phyloP scores from a whole-genome alignment of 2,797 vertebrate species.

The Xiphophorus birchmanni region DNA sequence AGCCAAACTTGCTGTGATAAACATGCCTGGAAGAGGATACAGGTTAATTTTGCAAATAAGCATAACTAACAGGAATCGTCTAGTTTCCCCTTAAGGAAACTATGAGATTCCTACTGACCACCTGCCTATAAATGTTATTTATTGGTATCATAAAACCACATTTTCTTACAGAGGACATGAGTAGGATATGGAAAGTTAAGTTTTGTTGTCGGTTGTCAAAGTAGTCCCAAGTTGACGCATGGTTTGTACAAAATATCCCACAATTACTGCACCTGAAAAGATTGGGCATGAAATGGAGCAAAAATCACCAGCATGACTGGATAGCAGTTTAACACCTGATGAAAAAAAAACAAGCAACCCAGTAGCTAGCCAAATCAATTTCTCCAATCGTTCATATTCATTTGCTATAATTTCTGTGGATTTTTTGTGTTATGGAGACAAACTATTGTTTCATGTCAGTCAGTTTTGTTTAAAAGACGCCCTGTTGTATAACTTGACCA shows the following conservation, averaged over 20 bases:
- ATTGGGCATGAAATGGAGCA: not conserved
- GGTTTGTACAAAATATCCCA: not conserved
- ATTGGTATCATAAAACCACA: not conserved
- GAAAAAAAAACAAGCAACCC: not conserved
- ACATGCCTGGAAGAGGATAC: not conserved
- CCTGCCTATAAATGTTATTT: not conserved
- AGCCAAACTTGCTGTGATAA: not conserved
- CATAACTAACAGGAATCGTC: not conserved
- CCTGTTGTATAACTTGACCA: conserved; percentile 6
- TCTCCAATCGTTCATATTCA: not conserved
- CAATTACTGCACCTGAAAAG: not conserved
- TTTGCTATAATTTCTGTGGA: not conserved
- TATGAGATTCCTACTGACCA: not conserved
- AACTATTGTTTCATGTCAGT: conserved; percentile 8
- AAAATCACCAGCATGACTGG: not conserved
- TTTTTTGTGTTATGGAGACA: conserved; percentile 10
- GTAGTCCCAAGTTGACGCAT: not conserved
- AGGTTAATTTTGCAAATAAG: not conserved
- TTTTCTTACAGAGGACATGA: not conserved
- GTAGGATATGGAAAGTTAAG: not conserved
- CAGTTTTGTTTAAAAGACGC: not conserved
- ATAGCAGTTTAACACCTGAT: not conserved
- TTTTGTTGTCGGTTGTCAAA: not conserved
- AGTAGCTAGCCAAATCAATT: not conserved
- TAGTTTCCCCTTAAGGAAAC: not conserved